Evolutionary conservation across 2,113 vertebrate species (phyloP).

Genomic region (Lepus timidus): DNA sequence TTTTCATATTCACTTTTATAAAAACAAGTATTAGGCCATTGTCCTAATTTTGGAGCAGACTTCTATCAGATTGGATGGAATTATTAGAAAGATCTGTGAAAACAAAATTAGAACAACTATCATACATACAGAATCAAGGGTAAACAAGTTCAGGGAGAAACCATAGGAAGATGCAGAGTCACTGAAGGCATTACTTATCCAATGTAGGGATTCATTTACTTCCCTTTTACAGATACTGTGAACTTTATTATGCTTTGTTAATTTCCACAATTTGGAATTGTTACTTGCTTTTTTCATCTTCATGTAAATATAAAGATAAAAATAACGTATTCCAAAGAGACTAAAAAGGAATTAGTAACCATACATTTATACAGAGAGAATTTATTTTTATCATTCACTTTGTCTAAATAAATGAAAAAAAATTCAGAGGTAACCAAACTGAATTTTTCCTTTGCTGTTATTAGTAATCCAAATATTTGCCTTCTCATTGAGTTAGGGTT

Average conservation of each 20-base stretch:
- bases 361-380: constrained; percentile 6
- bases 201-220: not conserved
- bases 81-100: not conserved
- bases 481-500: constrained; percentile 19
- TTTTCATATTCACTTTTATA: not conserved
- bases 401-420: constrained; percentile 57
- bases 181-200: accelerated
- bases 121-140: not conserved
- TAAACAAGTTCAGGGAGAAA: not conserved
- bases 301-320: not conserved
- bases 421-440: not conserved
- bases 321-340: not conserved
- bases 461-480: constrained; percentile 74
- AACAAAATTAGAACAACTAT: not conserved
- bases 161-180: not conserved
- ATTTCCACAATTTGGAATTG: not conserved
- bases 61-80: not conserved
- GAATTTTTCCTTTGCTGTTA: constrained; percentile 61
- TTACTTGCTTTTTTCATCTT: not conserved
- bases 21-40: not conserved
- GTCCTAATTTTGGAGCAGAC: not conserved
- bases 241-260: constrained; percentile 21
- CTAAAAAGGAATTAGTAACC: constrained; percentile 8
- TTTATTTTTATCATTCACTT: constrained; percentile 52
- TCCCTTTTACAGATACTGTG: not conserved